Conservation (phyloP, 2,797 vertebrate genomes). For the Nyctalus aviator region DNA sequence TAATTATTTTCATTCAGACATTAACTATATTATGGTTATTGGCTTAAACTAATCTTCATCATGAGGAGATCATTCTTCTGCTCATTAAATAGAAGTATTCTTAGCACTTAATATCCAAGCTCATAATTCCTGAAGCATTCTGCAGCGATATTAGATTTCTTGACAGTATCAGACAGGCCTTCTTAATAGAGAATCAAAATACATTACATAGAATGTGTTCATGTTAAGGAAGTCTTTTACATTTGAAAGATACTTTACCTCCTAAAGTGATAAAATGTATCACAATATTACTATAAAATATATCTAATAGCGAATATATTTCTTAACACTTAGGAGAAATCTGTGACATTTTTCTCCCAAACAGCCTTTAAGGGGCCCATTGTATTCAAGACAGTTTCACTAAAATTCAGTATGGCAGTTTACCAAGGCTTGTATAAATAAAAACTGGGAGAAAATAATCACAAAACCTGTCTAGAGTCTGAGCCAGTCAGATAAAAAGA, state of each 20-base stretch:
- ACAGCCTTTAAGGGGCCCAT: background rate
- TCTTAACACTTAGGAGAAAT: constrained; percentile 11
- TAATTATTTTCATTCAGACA: constrained; percentile 39
- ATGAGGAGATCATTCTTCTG: constrained; percentile 70
- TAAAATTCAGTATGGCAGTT: constrained; percentile 47
- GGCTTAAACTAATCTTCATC: constrained; percentile 65
- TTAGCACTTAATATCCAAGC: constrained; percentile 58
- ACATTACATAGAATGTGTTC: background rate
- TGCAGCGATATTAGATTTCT: constrained; percentile 68
- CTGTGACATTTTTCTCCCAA: constrained; percentile 49
- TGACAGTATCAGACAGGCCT: background rate
- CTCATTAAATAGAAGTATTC: constrained; percentile 64
- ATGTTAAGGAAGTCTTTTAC: constrained; percentile 38
- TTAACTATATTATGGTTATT: constrained; percentile 16
- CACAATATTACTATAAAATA: constrained; percentile 58
- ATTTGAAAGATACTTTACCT: constrained; percentile 38
- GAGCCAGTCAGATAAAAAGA: background rate
- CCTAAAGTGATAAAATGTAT: constrained; percentile 35
- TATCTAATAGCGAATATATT: constrained; percentile 19
- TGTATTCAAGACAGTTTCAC: constrained; percentile 46
- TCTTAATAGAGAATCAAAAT: constrained; percentile 48
- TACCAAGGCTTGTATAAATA: constrained; percentile 60
- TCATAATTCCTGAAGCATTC: constrained; percentile 62
- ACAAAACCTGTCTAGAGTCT: background rate
- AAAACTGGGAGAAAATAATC: background rate